Evolutionary conservation across 2,113 vertebrate species (phyloP), one percentile per base, ranked within the genome.

Genomic region (Odocoileus virginianus): DNA sequence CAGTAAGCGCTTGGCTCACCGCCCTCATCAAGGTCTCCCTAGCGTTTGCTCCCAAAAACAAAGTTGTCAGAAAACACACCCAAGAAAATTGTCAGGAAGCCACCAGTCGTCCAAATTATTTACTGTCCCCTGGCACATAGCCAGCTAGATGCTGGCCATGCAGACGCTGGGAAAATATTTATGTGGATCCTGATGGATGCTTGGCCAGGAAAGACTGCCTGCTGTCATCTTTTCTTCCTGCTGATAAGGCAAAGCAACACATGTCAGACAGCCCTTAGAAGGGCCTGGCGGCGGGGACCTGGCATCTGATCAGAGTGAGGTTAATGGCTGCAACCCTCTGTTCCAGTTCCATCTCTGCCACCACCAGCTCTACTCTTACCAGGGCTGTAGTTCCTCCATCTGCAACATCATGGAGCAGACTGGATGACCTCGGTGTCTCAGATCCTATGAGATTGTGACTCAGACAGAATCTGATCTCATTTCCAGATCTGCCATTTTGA

Each of bases 101-200:
- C 99, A 98, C 98, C 97, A 95, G 98, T 97, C 60, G 0, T 25
- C 98, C 98, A 95, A 98, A 98, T 98, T 99, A 99, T 99, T 99
- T 99, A 99, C 98, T 98, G 98, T 98, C 97, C 25, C 0, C 92
- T 98, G 99, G 98, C 98, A 98, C 97, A 94, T 95, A 96, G 99
- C 98, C 99, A 99, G 97, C 96, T 98, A 98, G 98, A 98, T 98
- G 98, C 97, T 55, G 97, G 98, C 94, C 97, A 97, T 98, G 98
- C 97, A 99, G 98, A 99, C 97, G 64, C 98, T 98, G 98, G 97
- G 97, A 99, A 99, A 99, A 99, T 99, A 99, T 99, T 99, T 99
- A 99, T 98, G 98, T 98, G 99, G 98, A 98, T 98, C 97, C 95
- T 98, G 98, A 98, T 98, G 98, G 98, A 98, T 98, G 96, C 97